Evolutionary conservation across 2,888 invertebrate species (phyloP).

Genomic region (Odontocerum albicorne): DNA sequence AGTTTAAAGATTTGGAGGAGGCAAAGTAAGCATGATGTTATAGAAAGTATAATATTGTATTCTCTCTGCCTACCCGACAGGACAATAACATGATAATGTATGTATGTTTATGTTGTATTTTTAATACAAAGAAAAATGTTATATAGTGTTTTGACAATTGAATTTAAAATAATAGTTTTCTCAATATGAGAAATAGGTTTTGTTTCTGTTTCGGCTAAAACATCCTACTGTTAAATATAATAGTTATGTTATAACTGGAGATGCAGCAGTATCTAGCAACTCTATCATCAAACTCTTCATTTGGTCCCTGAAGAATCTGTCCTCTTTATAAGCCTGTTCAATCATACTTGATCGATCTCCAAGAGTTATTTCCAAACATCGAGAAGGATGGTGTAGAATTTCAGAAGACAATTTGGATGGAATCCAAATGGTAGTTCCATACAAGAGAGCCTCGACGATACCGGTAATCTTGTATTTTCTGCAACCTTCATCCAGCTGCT

Average conservation of each 20-base stretch:
- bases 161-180: no score
- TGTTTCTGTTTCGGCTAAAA: neutral
- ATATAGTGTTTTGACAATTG: no score
- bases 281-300: constrained; percentile 59
- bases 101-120: no score
- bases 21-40: no score
- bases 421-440: constrained; percentile 57
- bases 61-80: no score
- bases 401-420: constrained; percentile 52
- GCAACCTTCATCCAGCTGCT: constrained; percentile 50
- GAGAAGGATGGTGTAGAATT: constrained; percentile 51
- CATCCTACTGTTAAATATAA: neutral
- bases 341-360: constrained; percentile 58
- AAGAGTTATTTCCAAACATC: constrained; percentile 58
- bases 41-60: no score
- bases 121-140: neutral
- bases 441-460: constrained; percentile 56
- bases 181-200: neutral
- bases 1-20: no score
- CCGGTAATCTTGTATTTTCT: constrained; percentile 57
- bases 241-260: constrained; percentile 1
- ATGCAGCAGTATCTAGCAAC: constrained; percentile 43
- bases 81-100: no score
- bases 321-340: constrained; percentile 54
- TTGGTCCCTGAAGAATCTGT: constrained; percentile 53